Evolutionary conservation across 2,113 vertebrate species (phyloP).

Genomic region (Pimephales promelas): DNA sequence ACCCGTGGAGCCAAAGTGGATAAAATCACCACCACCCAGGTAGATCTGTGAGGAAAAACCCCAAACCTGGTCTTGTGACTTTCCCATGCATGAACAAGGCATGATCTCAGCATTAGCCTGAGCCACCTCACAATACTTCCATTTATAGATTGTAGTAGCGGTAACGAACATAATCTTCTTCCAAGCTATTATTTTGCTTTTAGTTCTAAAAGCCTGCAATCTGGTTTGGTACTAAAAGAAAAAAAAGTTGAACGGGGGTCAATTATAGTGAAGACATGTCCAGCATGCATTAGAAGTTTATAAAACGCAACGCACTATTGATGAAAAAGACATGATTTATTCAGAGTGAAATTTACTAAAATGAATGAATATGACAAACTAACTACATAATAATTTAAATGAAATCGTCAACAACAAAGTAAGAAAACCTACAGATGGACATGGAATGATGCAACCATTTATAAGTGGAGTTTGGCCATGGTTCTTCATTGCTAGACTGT

Average conservation of each 20-base stretch:
- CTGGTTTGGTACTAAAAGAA: neutral
- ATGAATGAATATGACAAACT: too few relatives aligned
- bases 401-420: too few relatives aligned
- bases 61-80: slow-evolving; percentile 47
- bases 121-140: slow-evolving; percentile 16
- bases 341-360: too few relatives aligned
- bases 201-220: neutral
- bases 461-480: too few relatives aligned
- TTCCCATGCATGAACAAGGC: slow-evolving; percentile 19
- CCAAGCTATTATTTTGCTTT: slow-evolving; percentile 27
- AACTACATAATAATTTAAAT: too few relatives aligned
- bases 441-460: too few relatives aligned
- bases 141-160: neutral
- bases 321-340: neutral
- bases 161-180: neutral
- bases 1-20: neutral
- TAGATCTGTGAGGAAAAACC: neutral
- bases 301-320: neutral
- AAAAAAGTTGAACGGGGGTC: neutral
- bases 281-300: neutral
- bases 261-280: neutral
- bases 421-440: too few relatives aligned
- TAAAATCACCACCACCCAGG: neutral
- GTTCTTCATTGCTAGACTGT: too few relatives aligned
- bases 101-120: neutral